Conservation (phyloP, 2,888 invertebrate genomes). For the Stenotaenia linearis region DNA sequence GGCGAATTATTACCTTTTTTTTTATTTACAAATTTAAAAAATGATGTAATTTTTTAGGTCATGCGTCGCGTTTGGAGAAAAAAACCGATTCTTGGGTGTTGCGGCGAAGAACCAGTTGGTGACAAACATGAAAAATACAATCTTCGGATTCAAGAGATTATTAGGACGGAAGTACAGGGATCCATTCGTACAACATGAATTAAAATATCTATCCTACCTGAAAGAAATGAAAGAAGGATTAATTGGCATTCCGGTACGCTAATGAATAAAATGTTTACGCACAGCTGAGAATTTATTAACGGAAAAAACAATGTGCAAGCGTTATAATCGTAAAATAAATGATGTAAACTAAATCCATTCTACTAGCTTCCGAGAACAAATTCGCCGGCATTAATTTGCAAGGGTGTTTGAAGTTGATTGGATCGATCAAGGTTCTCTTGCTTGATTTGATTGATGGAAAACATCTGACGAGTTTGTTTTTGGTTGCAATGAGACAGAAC, state of each 20-base stretch:
- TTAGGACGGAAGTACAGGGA: slow-evolving; percentile 86
- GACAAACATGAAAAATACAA: slow-evolving; percentile 95
- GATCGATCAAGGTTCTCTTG: not conserved
- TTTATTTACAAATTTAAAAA: too few species aligned
- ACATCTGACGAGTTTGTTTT: slow-evolving; percentile 10
- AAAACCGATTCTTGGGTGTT: slow-evolving; percentile 87
- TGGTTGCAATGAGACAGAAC: not conserved
- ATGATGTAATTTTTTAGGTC: slow-evolving; percentile 75
- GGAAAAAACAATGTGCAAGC: not conserved
- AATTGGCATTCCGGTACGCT: slow-evolving; percentile 60
- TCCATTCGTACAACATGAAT: slow-evolving; percentile 77
- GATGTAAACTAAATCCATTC: slow-evolving; percentile 7
- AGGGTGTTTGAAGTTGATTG: not conserved
- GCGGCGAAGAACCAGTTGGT: slow-evolving; percentile 95
- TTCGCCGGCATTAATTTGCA: not conserved
- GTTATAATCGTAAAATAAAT: not conserved
- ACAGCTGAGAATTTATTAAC: not conserved
- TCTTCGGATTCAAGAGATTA: slow-evolving; percentile 86
- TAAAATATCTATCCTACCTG: slow-evolving; percentile 70
- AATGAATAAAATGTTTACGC: not conserved
- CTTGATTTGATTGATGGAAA: not conserved
- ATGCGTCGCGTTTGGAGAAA: slow-evolving; percentile 90
- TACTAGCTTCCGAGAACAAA: not conserved
- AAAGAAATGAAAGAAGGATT: slow-evolving; percentile 69
- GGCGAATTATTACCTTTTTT: too few species aligned